Percentiles rank a stretch among this genome's conserved stretches.
phyloP scores from a whole-genome alignment of 2,797 vertebrate genomes.

The Florisuga fusca region DNA sequence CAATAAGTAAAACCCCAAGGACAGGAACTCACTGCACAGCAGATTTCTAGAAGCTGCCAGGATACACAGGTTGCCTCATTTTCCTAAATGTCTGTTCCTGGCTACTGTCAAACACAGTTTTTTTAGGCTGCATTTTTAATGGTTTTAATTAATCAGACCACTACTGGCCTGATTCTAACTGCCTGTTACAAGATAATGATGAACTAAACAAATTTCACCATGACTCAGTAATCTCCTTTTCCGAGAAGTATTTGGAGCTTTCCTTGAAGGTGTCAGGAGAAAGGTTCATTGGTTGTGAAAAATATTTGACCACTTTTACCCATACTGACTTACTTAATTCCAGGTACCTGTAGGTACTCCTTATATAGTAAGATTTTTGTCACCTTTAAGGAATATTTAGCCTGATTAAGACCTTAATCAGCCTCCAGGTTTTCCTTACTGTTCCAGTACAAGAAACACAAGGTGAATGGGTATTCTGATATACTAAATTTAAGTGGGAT shows the following conservation, averaged over 20 bases:
- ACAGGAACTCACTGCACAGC: neutral
- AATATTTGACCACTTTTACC: neutral
- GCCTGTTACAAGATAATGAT: neutral
- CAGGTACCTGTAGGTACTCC: neutral
- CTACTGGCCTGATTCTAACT: neutral
- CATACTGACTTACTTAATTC: neutral
- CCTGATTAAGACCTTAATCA: neutral
- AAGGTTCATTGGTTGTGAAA: neutral
- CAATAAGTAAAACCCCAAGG: fast-evolving
- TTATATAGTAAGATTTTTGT: neutral
- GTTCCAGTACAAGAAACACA: neutral
- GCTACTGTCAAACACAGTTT: neutral
- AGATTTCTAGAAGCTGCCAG: neutral
- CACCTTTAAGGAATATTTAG: neutral
- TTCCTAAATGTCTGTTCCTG: neutral
- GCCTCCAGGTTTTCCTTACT: neutral
- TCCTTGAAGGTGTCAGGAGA: neutral
- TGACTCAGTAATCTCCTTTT: neutral
- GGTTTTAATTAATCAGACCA: too few relatives aligned
- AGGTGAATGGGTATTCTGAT: neutral
- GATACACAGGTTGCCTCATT: fast-evolving
- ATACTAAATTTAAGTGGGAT: neutral
- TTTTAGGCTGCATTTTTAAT: neutral
- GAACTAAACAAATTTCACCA: neutral
- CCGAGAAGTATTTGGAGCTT: neutral